Conservation (phyloP, 64 coral and sea anemone genomes). For the Dendrophyllia cribrosa region DNA sequence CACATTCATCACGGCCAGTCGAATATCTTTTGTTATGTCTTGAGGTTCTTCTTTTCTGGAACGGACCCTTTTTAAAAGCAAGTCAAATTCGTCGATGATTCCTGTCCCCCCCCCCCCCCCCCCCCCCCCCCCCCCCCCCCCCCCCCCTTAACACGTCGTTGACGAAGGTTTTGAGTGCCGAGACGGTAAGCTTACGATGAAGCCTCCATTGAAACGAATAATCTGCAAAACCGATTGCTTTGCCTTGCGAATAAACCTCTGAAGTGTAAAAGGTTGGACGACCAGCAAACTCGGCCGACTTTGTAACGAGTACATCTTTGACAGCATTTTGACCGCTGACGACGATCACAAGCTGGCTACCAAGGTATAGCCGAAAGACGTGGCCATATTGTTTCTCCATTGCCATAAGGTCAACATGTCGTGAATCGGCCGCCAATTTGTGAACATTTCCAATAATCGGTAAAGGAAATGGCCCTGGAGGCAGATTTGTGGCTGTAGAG, state of each 20-base stretch:
- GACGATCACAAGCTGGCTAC: not conserved
- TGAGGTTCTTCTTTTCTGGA: constrained; percentile 2
- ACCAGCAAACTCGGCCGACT: not conserved
- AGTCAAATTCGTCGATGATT: constrained; percentile 22
- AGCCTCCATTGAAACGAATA: constrained; percentile 41
- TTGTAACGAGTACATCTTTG: not conserved
- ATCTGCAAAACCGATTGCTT: constrained; percentile 2
- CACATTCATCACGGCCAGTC: constrained; percentile 70
- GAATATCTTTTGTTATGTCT: constrained; percentile 43
- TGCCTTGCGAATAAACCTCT: not conserved
- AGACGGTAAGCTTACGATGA: constrained; percentile 28
- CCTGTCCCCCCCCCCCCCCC: too few species aligned
- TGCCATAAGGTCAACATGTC: not conserved
- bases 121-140: too few species aligned
- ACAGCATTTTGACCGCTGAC: not conserved
- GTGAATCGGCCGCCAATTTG: not conserved
- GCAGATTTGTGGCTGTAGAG: not conserved
- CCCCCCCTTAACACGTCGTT: not conserved
- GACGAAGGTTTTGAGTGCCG: constrained; percentile 25
- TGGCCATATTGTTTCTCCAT: constrained; percentile 7
- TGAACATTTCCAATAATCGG: constrained; percentile 18
- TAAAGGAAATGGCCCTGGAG: not conserved
- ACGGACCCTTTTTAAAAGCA: constrained; percentile 23
- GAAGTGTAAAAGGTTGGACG: not conserved
- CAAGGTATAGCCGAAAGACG: not conserved